phyloP scores from a whole-genome alignment of 2,797 vertebrate species.

The Pteronotus mesoamericanus region DNA sequence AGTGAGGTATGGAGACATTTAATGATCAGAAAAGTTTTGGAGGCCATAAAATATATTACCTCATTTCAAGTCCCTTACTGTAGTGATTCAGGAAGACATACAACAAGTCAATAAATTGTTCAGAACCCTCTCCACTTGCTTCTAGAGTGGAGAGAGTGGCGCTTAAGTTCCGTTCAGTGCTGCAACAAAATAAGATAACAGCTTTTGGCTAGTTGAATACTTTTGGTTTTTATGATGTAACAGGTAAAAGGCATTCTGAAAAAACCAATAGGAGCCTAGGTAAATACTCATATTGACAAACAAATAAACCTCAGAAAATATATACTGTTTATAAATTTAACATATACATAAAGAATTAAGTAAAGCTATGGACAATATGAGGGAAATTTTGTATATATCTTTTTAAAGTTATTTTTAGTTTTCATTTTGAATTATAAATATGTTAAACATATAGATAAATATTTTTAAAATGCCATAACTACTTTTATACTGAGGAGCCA shows the following conservation, averaged over 20 bases:
- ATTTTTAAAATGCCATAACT: background rate
- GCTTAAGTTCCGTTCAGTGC: background rate
- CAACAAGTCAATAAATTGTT: background rate
- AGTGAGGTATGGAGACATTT: background rate
- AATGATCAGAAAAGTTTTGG: background rate
- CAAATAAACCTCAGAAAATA: background rate
- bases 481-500: background rate
- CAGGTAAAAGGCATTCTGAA: slow-evolving; percentile 11
- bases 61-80: background rate
- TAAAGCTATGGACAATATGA: background rate
- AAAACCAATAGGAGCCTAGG: background rate
- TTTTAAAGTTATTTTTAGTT: slow-evolving; percentile 33
- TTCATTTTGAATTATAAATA: background rate
- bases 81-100: background rate
- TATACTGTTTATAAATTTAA: background rate
- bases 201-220: background rate
- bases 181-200: background rate
- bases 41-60: background rate
- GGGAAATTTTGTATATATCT: background rate
- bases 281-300: background rate
- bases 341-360: background rate
- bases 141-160: background rate
- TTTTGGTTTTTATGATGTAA: background rate
- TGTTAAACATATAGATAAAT: background rate
- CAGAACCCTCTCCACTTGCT: background rate